These are phyloP conservation scores for Contarinia nasturtii DNA, from an alignment of 1,140 invertebrate species.

Conservation along the genomic window DNA sequence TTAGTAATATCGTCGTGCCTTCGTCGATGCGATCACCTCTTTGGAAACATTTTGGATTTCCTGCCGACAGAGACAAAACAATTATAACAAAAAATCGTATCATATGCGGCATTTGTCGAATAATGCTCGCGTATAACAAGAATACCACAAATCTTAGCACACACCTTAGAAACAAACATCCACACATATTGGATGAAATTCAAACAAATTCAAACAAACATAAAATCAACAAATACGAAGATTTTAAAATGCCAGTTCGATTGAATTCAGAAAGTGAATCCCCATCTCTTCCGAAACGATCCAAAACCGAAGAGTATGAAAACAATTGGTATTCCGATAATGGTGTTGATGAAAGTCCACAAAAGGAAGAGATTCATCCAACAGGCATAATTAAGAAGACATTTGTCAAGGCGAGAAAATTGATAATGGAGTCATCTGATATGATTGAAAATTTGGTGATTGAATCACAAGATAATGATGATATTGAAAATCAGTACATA, in stretches of 20 bases:
- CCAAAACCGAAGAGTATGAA: background rate
- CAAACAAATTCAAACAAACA: background rate
- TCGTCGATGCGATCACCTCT: conserved; percentile 40
- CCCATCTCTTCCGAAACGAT: too few relatives aligned
- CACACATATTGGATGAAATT: conserved; percentile 19
- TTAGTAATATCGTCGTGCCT: conserved; percentile 26
- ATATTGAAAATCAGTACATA: background rate
- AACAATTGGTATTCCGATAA: background rate
- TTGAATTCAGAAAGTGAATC: too few relatives aligned
- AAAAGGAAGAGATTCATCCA: too few relatives aligned
- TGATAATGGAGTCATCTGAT: too few relatives aligned
- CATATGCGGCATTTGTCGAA: conserved; percentile 38
- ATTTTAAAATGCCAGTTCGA: too few relatives aligned
- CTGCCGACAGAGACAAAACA: conserved; percentile 34
- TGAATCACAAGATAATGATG: background rate
- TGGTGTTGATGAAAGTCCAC: too few relatives aligned
- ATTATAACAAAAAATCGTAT: conserved; percentile 42
- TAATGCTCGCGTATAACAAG: conserved; percentile 38
- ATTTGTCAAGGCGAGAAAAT: too few relatives aligned
- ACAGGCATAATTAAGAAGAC: too few relatives aligned
- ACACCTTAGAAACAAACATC: conserved; percentile 39
- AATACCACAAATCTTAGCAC: conserved; percentile 42
- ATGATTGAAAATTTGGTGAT: too few relatives aligned
- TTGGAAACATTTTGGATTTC: conserved; percentile 46
- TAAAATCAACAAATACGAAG: background rate